A percentile compares a stretch with the other conserved stretches of the same genome.
These are phyloP conservation scores for Trypoxylus dichotomus DNA, from an alignment of 1,140 invertebrate genomes.

Conservation along the genomic window DNA sequence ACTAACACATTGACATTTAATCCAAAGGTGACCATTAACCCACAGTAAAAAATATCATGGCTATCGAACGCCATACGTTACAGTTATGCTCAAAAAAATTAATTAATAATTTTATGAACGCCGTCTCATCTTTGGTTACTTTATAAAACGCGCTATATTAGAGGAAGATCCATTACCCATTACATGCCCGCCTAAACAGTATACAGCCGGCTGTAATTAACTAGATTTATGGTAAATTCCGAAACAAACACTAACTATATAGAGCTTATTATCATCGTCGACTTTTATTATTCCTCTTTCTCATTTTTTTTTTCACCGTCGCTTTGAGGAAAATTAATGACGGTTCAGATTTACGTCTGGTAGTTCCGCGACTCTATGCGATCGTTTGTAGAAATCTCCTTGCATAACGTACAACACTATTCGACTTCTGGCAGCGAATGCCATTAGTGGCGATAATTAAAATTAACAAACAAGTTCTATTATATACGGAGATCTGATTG, in stretches of 20 bases:
- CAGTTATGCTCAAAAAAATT: too few relatives aligned
- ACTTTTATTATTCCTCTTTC: not conserved
- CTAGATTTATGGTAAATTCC: not conserved
- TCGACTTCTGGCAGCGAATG: not conserved
- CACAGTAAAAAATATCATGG: too few relatives aligned
- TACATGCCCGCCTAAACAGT: not conserved
- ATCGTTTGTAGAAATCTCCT: not conserved
- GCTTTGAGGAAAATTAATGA: not conserved
- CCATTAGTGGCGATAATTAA: not conserved
- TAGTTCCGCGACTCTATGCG: not conserved
- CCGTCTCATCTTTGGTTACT: too few relatives aligned
- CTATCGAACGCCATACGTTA: too few relatives aligned
- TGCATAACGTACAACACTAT: not conserved
- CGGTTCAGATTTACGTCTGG: not conserved
- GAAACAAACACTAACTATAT: not conserved
- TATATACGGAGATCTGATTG: not conserved
- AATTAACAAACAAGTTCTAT: not conserved
- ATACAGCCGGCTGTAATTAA: not conserved
- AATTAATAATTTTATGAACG: too few relatives aligned
- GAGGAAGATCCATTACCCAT: not conserved
- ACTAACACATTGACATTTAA: too few relatives aligned
- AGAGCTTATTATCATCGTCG: too few relatives aligned
- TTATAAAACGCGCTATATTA: too few relatives aligned
- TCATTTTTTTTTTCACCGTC: not conserved
- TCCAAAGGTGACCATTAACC: too few relatives aligned